Percentiles rank a stretch among this genome's conserved stretches.
These are phyloP conservation scores for Strongylocentrotus purpuratus DNA, from an alignment of 35 echinoderm and acorn worm species.

Conservation along the genomic window DNA sequence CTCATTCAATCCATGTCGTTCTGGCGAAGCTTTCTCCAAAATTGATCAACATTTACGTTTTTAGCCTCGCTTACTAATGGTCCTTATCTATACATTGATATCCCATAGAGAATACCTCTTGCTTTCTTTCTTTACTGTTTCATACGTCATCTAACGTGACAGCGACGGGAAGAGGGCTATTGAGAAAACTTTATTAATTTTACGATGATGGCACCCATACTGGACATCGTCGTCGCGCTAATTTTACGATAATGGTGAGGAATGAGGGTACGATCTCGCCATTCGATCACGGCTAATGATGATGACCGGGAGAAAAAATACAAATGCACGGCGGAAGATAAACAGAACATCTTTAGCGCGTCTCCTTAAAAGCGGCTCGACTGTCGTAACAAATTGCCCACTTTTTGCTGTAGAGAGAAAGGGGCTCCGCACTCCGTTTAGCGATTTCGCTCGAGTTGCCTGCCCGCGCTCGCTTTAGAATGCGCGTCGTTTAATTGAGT, in stretches of 20 bases:
- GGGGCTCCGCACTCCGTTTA: not conserved
- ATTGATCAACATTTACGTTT: conserved; percentile 4
- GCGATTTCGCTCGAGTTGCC: not conserved
- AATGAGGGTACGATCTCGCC: conserved; percentile 27
- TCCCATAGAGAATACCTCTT: not conserved
- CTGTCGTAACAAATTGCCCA: conserved; percentile 44
- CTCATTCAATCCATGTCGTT: not conserved
- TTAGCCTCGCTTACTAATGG: not conserved
- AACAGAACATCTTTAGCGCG: conserved; percentile 37
- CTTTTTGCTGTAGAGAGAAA: not conserved
- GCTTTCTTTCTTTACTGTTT: not conserved
- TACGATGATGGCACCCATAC: conserved; percentile 43
- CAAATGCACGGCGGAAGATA: conserved; percentile 31
- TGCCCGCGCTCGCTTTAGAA: not conserved
- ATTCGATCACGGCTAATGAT: conserved; percentile 30
- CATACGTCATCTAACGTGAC: not conserved
- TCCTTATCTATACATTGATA: not conserved
- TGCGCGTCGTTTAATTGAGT: conserved; percentile 47
- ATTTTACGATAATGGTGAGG: conserved; percentile 51
- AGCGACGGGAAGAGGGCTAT: not conserved
- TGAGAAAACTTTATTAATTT: conserved; percentile 46
- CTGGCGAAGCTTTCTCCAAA: not conserved
- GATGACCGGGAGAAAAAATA: conserved; percentile 41
- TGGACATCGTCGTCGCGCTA: conserved; percentile 20
- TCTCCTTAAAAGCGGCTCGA: not conserved